These are phyloP conservation scores for Xenopus borealis DNA, from an alignment of 2,113 vertebrate species.

Conservation along the genomic window DNA sequence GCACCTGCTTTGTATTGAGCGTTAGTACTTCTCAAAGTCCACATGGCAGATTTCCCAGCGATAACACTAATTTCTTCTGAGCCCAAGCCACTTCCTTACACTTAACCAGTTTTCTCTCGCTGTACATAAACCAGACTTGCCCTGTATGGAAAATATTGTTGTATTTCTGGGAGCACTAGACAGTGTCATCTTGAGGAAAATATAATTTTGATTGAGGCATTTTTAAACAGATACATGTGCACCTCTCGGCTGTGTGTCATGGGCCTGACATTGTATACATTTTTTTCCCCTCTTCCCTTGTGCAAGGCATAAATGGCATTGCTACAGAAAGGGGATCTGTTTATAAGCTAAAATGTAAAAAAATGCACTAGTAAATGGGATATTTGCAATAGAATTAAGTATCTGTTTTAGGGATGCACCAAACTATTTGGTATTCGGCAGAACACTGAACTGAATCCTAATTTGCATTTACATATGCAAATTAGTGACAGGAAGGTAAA, in stretches of 20 bases:
- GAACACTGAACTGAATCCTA: no score
- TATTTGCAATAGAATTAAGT: no score
- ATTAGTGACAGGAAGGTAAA: no score
- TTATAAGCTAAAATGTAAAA: no score
- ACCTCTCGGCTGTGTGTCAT: background rate
- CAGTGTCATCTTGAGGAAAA: background rate
- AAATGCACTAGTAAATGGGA: no score
- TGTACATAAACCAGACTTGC: background rate
- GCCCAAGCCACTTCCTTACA: background rate
- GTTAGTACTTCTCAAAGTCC: background rate
- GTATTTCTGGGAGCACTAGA: slow-evolving; percentile 1
- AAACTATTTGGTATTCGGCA: no score
- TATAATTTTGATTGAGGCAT: slow-evolving; percentile 2
- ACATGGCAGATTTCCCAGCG: slow-evolving; percentile 13
- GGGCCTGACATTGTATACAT: background rate
- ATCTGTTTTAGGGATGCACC: no score
- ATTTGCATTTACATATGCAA: no score
- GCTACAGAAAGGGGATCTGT: no score
- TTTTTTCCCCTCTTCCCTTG: no score
- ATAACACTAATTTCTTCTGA: slow-evolving; percentile 4
- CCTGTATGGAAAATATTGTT: background rate
- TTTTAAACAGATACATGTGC: background rate
- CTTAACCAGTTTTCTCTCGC: background rate
- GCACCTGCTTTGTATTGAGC: slow-evolving; percentile 3
- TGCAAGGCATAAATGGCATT: no score